Evolutionary conservation across 2,113 vertebrate species (phyloP), one percentile per base, ranked within the genome.

Genomic region (Brachirus orientalis): DNA sequence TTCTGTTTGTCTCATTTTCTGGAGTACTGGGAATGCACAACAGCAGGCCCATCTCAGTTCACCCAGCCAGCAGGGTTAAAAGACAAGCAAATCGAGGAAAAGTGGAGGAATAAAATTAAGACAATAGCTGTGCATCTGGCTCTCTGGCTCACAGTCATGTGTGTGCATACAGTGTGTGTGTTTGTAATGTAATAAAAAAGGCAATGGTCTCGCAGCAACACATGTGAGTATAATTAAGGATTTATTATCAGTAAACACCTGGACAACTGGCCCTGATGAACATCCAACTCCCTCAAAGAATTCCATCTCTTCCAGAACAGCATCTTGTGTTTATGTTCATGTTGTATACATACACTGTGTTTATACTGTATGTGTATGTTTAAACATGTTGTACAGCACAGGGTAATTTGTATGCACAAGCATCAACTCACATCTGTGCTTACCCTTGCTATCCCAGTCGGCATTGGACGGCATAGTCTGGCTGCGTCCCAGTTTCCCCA

Each of bases 1-100:
- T 86, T 88, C 83, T 87, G 73, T 88, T 92, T 86, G 66, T 88
- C 88, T 91, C 77, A 86, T 77, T 85, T 89, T 77, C 58, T 77
- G 48, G 62, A 57, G 70, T 58, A 69, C 43, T 75, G 70, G 67
- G 36, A 75, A 77, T 84, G 82, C 60, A 83, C 87, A 92, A 77
- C 41, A 81, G 81, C 36, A 71, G 85, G 74, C 52, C 54, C 8
- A 56, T 84, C 79, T 78, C 86, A 41, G 67, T 54, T 86, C 87
- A 72, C 88, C 40, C 33, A 77, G 88, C 85, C 64, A 69, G 80
- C 63, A 66, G 88, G 77, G 82, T 80, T 80, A 91, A 28, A 82
- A 76, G 67, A 70, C 57, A 89, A 87, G 82, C 79, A 79, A 47
- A 72, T 68, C 3, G 37, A 56, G 64, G 60, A 72, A 80, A 86